Evolutionary conservation across 1,140 invertebrate genomes (phyloP).

Genomic region (Conopomorpha cramerella): DNA sequence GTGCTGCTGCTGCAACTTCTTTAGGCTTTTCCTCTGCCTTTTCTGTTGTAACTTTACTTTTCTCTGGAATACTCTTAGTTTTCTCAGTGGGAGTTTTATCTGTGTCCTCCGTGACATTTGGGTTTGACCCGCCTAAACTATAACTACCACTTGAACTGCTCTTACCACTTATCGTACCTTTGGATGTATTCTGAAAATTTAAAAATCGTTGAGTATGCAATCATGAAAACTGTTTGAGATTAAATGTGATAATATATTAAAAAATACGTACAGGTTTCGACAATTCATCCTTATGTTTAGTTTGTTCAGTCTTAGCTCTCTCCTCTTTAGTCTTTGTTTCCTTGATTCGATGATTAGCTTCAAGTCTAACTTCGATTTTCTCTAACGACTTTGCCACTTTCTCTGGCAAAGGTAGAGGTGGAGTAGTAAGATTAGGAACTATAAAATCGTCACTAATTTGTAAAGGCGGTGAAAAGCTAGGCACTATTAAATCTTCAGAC

Average conservation of each 20-base stretch:
- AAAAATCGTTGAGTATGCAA: no score
- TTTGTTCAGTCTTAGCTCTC: conserved; percentile 50
- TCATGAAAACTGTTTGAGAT: no score
- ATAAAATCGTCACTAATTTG: conserved; percentile 58
- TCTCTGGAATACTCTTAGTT: conserved; percentile 24
- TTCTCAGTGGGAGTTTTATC: conserved; percentile 29
- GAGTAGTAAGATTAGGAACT: conserved; percentile 47
- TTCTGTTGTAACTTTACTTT: conserved; percentile 16
- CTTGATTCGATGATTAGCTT: conserved; percentile 30
- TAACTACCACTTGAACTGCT: conserved; percentile 72
- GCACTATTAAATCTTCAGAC: conserved; percentile 62
- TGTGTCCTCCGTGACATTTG: conserved; percentile 54
- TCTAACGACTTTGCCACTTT: conserved; percentile 32
- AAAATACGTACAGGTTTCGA: conserved; percentile 21
- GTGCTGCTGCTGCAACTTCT: no score
- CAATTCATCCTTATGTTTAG: conserved; percentile 30
- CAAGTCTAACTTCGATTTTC: conserved; percentile 46
- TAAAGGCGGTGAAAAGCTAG: conserved; percentile 53
- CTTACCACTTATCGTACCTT: conserved; percentile 55
- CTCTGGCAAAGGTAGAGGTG: conserved; percentile 48
- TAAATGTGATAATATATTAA: no score
- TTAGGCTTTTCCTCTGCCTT: conserved; percentile 22
- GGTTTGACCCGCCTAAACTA: conserved; percentile 63
- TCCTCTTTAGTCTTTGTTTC: conserved; percentile 11
- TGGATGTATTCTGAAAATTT: conserved; percentile 11